These are phyloP conservation scores for Anneissia japonica DNA, from an alignment of 35 echinoderm and acorn worm genomes.

Conservation along the genomic window DNA sequence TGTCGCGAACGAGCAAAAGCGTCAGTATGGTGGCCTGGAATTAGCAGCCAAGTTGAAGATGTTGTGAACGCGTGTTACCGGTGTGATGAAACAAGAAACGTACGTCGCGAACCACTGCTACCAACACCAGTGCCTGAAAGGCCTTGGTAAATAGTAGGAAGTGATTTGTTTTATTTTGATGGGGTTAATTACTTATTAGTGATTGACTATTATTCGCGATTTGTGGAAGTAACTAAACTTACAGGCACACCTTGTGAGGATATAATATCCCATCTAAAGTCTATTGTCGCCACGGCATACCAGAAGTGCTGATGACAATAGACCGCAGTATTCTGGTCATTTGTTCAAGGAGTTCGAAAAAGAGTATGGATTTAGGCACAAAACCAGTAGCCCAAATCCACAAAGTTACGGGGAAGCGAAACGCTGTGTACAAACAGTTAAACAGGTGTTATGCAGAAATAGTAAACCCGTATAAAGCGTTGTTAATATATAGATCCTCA, in stretches of 20 bases:
- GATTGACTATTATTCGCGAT: constrained; percentile 21
- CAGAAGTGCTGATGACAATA: constrained; percentile 25
- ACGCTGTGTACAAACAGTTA: background rate
- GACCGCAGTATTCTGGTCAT: background rate
- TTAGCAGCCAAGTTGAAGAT: constrained; percentile 19
- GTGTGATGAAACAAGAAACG: background rate
- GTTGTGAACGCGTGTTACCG: constrained; percentile 10
- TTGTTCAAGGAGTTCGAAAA: constrained; percentile 11
- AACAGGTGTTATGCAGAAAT: background rate
- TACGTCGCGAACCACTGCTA: constrained; percentile 10
- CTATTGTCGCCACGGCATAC: constrained; percentile 30
- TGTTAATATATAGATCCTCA: background rate
- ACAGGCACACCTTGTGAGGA: background rate
- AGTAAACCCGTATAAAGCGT: background rate
- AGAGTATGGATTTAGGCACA: constrained; percentile 10
- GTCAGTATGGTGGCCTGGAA: constrained; percentile 32
- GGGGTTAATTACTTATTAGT: constrained; percentile 20
- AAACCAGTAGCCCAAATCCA: background rate
- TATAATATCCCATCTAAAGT: constrained; percentile 22
- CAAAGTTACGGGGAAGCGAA: background rate
- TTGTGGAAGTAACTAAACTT: constrained; percentile 27
- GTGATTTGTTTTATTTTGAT: background rate
- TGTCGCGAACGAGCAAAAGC: constrained; percentile 15
- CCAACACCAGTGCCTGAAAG: background rate
- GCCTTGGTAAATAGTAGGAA: constrained; percentile 13